Evolutionary conservation across 2,797 vertebrate genomes (phyloP).

Genomic region (Peromyscus aztecus): DNA sequence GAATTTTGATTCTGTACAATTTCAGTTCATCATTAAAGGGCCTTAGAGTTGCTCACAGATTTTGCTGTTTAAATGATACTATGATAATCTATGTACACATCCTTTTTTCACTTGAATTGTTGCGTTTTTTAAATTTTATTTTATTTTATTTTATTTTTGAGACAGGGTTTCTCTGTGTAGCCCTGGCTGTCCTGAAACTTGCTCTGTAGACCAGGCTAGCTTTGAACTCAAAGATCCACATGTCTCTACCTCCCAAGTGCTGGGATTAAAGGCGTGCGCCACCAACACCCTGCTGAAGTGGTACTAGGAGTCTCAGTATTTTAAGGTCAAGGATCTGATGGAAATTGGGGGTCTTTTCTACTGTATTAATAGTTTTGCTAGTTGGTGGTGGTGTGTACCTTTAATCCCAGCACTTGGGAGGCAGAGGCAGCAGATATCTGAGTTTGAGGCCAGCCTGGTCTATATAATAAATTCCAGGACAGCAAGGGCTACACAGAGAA

Average conservation of each 20-base stretch:
- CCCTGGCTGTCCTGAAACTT: background rate
- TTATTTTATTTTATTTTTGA: background rate
- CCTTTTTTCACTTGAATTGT: background rate
- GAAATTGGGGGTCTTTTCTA: slow-evolving; percentile 24
- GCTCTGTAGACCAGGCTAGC: background rate
- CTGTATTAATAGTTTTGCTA: background rate
- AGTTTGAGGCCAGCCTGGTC: background rate
- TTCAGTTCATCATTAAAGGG: background rate
- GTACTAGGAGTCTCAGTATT: background rate
- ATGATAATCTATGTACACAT: background rate
- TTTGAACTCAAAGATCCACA: background rate
- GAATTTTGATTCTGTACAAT: slow-evolving; percentile 45
- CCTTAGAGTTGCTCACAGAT: background rate
- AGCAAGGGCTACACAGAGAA: background rate
- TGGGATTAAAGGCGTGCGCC: background rate
- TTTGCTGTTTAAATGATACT: slow-evolving; percentile 26
- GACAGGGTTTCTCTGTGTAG: background rate
- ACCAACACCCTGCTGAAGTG: background rate
- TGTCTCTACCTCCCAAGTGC: background rate
- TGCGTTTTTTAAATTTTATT: background rate
- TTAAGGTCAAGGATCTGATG: slow-evolving; percentile 18
- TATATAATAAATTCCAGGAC: background rate
- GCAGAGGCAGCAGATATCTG: background rate
- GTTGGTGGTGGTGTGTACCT: background rate
- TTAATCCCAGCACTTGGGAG: background rate